These are phyloP conservation scores for Spodoptera exigua DNA, from an alignment of 2,888 invertebrate genomes.

Conservation along the genomic window DNA sequence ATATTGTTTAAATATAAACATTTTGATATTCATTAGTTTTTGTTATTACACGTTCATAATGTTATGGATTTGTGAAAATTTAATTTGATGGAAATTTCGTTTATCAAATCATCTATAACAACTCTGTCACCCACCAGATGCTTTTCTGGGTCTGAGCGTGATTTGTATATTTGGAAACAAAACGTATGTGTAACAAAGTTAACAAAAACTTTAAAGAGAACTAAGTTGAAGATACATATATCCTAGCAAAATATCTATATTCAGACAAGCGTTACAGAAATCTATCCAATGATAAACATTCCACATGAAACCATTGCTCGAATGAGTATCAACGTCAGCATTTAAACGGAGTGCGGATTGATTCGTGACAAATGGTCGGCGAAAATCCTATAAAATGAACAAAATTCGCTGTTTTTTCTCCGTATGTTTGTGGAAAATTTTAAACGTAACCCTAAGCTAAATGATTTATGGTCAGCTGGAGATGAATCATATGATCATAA, in stretches of 20 bases:
- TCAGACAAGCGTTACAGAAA: constrained; percentile 18
- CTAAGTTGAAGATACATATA: constrained; percentile 6
- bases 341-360: constrained; percentile 50
- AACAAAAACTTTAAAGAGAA: too few species aligned
- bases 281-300: constrained; percentile 33
- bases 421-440: constrained; percentile 33
- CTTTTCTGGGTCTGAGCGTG: too few species aligned
- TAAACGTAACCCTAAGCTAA: constrained; percentile 22
- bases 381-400: constrained; percentile 51
- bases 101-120: too few species aligned
- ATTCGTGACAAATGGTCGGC: constrained; percentile 50
- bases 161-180: too few species aligned
- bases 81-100: too few species aligned
- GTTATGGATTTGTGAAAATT: too few species aligned
- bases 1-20: too few species aligned
- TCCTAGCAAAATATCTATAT: constrained; percentile 17
- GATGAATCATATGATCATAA: constrained; percentile 41
- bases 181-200: too few species aligned
- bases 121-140: too few species aligned
- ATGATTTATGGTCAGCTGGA: constrained; percentile 39
- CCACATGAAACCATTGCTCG: constrained; percentile 25
- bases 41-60: too few species aligned
- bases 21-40: too few species aligned
- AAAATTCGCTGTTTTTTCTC: constrained; percentile 35
- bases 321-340: constrained; percentile 28